Base-by-base conservation (phyloP, 2,113 vertebrate genomes). In the Salminus brasiliensis region DNA sequence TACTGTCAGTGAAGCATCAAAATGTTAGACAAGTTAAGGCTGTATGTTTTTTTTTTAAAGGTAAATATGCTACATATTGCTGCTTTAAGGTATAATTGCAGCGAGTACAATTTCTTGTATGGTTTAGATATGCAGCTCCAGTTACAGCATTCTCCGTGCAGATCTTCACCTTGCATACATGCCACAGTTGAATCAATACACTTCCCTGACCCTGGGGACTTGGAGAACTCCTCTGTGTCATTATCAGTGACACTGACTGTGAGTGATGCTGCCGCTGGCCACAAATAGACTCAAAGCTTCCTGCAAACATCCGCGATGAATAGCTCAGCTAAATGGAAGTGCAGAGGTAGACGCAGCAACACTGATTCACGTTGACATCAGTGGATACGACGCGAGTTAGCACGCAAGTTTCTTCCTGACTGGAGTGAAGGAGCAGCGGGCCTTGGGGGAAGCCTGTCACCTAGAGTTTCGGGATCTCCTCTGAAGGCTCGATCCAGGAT, bases 351-450 rank as follows among this genome's bases (percentile, higher is more conserved):
- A 72, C 25, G 30, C 55, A 52, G 29, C 63, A 41, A 59, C 32
- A 15, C 25, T 77, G 78, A 80, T 83, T 70, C 71, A 82, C 21
- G 43, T 8, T 49, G 81, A 63, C 77, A 74, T 16, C 49, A 39
- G 15, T 80, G 59, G 21, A 27, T 18, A 74, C 39, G 74, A 29
- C 68, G 47, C 23, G 36, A 72, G 78, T 21, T 55, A 68, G 75
- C n/a, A 2, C 62, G 43, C n/a, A 39, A 41, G 60, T n/a, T 39
- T 74, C 39, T 23, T 68, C 39, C 41, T 32, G 7, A 39, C 41
- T 23, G 43, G 29, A 34, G n/a, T 76, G 45, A 81, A 55, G 52
- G 52, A 55, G 16, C 23, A n/a, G 16, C 34, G 16, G 63, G 53
- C 15, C 8, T 39, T 52, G 8, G 41, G 34, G 72, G 55, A 53